Evolutionary conservation across 2,888 invertebrate genomes (phyloP).

Genomic region (Cosmia trapezina): DNA sequence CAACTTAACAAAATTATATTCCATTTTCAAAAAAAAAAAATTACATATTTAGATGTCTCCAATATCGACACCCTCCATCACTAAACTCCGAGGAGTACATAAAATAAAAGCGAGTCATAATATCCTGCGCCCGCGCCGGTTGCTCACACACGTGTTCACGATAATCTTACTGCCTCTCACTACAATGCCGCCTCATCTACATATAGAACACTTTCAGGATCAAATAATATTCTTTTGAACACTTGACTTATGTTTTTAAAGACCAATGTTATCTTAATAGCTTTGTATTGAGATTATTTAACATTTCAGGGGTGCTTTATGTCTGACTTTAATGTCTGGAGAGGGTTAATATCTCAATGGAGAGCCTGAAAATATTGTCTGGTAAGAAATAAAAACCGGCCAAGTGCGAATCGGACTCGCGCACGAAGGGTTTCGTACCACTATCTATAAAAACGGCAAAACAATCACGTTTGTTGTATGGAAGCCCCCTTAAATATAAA

Average conservation of each 20-base stretch:
- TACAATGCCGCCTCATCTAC: slow-evolving; percentile 67
- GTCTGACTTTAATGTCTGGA: background rate
- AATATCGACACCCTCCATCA: slow-evolving; percentile 52
- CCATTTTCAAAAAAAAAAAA: background rate
- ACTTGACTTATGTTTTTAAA: slow-evolving; percentile 50
- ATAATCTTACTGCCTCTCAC: slow-evolving; percentile 61
- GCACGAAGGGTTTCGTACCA: too few species aligned
- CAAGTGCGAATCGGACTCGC: too few species aligned
- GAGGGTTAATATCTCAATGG: background rate
- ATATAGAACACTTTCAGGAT: slow-evolving; percentile 65
- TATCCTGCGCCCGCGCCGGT: slow-evolving; percentile 80
- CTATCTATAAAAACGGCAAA: too few species aligned
- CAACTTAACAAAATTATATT: background rate
- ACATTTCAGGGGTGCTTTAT: background rate
- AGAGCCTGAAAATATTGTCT: background rate
- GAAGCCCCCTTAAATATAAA: too few species aligned
- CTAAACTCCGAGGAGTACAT: slow-evolving; percentile 73
- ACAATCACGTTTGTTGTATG: too few species aligned
- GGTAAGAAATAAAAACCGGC: too few species aligned
- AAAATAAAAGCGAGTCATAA: slow-evolving; percentile 86
- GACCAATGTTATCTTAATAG: slow-evolving; percentile 15
- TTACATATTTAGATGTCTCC: background rate
- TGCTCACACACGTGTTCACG: slow-evolving; percentile 74
- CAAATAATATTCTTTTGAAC: slow-evolving; percentile 50
- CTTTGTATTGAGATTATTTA: background rate